Conservation (phyloP, 30 jellyfish, hydroid and myxozoan species). For the Hydractinia symbiolongicarpus region DNA sequence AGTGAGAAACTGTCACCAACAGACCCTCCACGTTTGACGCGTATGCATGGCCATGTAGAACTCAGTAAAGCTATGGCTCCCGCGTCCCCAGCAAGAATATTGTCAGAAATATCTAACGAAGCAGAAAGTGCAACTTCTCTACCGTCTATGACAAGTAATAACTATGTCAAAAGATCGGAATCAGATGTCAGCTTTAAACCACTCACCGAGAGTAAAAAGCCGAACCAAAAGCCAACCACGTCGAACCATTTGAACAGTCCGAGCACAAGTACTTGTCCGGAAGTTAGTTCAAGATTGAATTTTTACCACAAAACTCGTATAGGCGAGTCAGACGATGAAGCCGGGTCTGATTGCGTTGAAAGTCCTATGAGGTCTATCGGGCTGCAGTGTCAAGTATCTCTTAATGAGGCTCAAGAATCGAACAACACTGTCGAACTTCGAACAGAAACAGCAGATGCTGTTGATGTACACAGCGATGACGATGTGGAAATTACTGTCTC, state of each 20-base stretch:
- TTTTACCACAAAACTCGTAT: neutral
- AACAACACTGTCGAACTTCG: neutral
- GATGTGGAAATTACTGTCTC: slow-evolving; percentile 24
- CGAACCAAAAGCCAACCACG: neutral
- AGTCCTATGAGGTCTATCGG: neutral
- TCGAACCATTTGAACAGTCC: neutral
- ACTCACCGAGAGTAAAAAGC: too few relatives aligned
- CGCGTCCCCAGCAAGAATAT: neutral
- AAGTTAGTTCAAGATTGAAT: neutral
- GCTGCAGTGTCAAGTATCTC: neutral
- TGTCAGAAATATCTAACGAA: neutral
- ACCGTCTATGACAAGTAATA: neutral
- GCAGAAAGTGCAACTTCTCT: neutral
- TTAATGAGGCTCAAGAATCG: neutral
- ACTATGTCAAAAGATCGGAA: too few relatives aligned
- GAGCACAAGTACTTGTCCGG: neutral
- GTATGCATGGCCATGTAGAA: neutral
- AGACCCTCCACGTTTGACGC: neutral
- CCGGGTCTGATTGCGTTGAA: neutral
- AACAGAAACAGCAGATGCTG: neutral
- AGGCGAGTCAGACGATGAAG: neutral
- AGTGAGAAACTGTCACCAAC: neutral
- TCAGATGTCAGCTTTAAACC: too few relatives aligned
- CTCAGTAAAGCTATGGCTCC: neutral
- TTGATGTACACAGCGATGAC: slow-evolving; percentile 3